Base-by-base conservation (phyloP, 2,113 vertebrate genomes). In the Phylloscopus trochiloides region DNA sequence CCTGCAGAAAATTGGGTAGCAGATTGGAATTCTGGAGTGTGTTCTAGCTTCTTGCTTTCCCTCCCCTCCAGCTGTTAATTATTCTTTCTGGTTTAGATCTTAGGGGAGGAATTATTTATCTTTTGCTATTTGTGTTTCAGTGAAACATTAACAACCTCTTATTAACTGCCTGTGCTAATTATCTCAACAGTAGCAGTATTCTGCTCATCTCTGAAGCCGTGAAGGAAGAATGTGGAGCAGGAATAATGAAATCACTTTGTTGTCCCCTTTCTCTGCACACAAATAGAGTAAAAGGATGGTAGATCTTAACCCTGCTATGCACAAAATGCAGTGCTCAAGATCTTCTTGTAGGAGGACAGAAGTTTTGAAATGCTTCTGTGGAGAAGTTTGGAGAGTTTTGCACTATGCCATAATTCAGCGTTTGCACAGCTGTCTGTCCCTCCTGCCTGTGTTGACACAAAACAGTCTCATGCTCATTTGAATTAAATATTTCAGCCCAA, bases 51-150 rank as follows among this genome's bases (percentile, higher is more conserved):
- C 54, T 73, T 79, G 9, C 50, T 79, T 91, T 32, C 54, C 70
- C 83, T 92, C 68, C 93, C 80, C 63, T 92, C 67, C 78, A 96
- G 94, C 78, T 94, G 88, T 86, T 95, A 93, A 90, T 95, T 95
- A 76, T 86, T 77, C 38, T 93, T 68, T 86, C 51, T 93, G 51
- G 38, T 80, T 95, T 93, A 71, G 68, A 73, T 93, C 85, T 79
- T 93, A 55, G 86, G 78, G 87, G 90, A 94, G 71, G 81, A 83
- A 91, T 92, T 90, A 94, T 93, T 94, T 94, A 83, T 95, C 75
- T 90, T 95, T 74, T 77, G 29, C 59, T 96, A 22, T 92, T 79
- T 94, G 73, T 92, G 74, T 94, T 95, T 86, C 59, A 63, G 55
- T 55, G 79, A 74, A 94, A 96, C 34, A 86, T 88, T 94, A 94